These are phyloP conservation scores for Drosophila sucinea DNA, from an alignment of 1,140 invertebrate species.

Conservation along the genomic window DNA sequence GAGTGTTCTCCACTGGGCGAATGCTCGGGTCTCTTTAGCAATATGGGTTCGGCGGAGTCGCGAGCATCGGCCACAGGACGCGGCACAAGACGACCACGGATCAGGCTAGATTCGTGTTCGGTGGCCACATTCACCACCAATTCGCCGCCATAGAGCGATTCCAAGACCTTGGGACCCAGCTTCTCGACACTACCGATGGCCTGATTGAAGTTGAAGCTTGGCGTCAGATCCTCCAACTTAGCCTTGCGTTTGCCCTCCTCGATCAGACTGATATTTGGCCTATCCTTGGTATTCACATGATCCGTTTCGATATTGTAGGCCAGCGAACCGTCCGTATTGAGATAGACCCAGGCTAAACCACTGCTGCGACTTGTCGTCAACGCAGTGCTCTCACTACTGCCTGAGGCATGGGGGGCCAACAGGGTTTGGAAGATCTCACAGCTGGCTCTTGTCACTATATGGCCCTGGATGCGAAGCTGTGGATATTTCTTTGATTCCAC, in stretches of 20 bases:
- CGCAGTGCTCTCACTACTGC: slow-evolving; percentile 63
- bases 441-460: slow-evolving; percentile 87
- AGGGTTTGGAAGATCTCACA: slow-evolving; percentile 92
- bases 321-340: slow-evolving; percentile 89
- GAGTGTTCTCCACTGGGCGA: slow-evolving; percentile 84
- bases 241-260: slow-evolving; percentile 88
- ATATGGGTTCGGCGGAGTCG: slow-evolving; percentile 87
- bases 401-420: slow-evolving; percentile 83
- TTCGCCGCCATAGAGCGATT: slow-evolving; percentile 91
- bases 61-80: slow-evolving; percentile 90
- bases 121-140: slow-evolving; percentile 89
- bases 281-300: slow-evolving; percentile 84
- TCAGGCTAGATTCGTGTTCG: slow-evolving; percentile 84
- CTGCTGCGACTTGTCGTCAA: slow-evolving; percentile 81
- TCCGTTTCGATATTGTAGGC: slow-evolving; percentile 88
- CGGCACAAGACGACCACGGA: slow-evolving; percentile 87
- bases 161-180: slow-evolving; percentile 88
- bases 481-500: slow-evolving; percentile 87
- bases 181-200: slow-evolving; percentile 88
- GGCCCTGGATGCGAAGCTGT: slow-evolving; percentile 86
- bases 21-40: slow-evolving; percentile 86
- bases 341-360: slow-evolving; percentile 91
- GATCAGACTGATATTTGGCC: slow-evolving; percentile 88
- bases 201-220: slow-evolving; percentile 85
- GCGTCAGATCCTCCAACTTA: slow-evolving; percentile 89